Percentiles rank a stretch among this genome's conserved stretches.
phyloP scores from a whole-genome alignment of 1,140 invertebrate genomes.

The Macrobrachium nipponense region DNA sequence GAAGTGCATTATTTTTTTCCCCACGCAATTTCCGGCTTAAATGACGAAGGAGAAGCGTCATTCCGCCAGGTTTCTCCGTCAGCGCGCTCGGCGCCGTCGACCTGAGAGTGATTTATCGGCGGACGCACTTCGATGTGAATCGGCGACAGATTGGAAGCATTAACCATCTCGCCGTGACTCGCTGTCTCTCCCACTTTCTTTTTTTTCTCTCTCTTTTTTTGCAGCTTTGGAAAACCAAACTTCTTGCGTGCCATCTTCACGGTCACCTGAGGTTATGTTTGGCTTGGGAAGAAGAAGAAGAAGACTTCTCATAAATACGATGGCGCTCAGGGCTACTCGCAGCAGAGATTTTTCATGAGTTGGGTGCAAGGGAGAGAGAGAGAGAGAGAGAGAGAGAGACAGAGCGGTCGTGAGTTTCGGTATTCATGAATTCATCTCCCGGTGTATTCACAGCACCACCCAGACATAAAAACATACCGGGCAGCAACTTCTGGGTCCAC shows the following conservation, averaged over 20 bases:
- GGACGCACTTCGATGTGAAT: too few species aligned
- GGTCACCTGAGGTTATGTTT: constrained; percentile 2
- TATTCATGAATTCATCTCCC: constrained; percentile 44
- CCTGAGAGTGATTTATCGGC: too few species aligned
- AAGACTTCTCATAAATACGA: neutral
- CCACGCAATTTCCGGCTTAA: too few species aligned
- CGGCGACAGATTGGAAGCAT: too few species aligned
- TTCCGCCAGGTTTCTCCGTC: too few species aligned
- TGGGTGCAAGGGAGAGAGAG: neutral
- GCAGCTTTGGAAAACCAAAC: too few species aligned
- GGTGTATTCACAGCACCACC: constrained; percentile 31
- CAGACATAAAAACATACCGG: constrained; percentile 24
- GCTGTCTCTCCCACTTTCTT: too few species aligned
- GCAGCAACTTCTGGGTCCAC: constrained; percentile 14
- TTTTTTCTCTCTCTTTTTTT: too few species aligned
- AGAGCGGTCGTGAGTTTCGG: constrained; percentile 30
- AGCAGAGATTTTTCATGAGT: constrained; percentile 42
- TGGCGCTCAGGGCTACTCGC: neutral
- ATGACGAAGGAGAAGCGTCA: too few species aligned
- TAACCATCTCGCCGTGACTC: too few species aligned
- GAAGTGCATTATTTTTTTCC: too few species aligned
- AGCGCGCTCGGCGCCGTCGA: too few species aligned
- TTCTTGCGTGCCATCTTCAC: neutral
- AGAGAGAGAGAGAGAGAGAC: neutral
- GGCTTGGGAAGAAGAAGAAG: neutral